Percentiles rank a stretch among this genome's conserved stretches.
Evolutionary conservation across 2,113 vertebrate species (phyloP).

Genomic region (Cnemophilus loriae): DNA sequence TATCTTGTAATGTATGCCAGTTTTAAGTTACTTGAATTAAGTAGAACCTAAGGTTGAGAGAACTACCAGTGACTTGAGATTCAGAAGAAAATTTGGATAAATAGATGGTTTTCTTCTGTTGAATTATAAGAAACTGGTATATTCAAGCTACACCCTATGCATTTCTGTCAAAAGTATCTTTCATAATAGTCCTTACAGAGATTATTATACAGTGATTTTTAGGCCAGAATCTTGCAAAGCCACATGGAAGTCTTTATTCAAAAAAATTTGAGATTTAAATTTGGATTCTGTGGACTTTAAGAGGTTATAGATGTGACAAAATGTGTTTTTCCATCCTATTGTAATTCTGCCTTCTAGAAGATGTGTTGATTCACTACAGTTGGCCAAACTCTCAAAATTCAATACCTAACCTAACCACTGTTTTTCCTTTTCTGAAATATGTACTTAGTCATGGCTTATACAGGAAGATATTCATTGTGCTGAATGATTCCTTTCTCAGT

Average conservation of each 20-base stretch:
- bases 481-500: constrained; percentile 32
- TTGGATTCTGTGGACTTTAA: background rate
- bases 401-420: background rate
- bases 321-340: background rate
- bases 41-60: background rate
- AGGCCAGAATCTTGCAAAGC: background rate
- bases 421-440: background rate
- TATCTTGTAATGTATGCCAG: background rate
- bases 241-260: background rate
- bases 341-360: background rate
- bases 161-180: background rate
- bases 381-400: background rate
- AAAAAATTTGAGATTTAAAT: background rate
- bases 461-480: background rate
- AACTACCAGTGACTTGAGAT: background rate
- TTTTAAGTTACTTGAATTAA: background rate
- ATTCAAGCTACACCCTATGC: background rate
- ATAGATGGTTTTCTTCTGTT: background rate
- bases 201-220: background rate
- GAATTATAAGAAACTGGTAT: background rate
- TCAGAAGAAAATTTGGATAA: background rate
- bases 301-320: background rate
- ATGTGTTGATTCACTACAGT: background rate
- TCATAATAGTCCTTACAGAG: background rate
- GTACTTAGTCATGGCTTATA: background rate